Base-by-base conservation (phyloP, 2,113 vertebrate species). In the Lampris incognitus region DNA sequence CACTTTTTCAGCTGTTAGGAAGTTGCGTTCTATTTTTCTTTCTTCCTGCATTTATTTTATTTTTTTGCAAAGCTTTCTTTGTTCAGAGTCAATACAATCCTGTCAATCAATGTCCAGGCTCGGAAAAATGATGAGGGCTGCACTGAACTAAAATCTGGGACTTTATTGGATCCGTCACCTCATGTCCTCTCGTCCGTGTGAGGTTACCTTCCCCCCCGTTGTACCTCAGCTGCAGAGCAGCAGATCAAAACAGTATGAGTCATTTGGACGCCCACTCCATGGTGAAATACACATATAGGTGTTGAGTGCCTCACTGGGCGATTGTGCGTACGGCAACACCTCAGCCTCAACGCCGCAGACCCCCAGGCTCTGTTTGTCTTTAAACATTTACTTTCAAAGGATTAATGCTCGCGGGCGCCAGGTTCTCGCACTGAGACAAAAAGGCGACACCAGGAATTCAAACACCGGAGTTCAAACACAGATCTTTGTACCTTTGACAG, bases 341-440 rank as follows among this genome's bases (percentile, higher is more conserved):
- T 88, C 87, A 73, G 84, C 83, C 83, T 87, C 84, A 76, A 85
- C 82, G 78, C 84, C 51, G 40, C 87, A 90, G 86, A 88, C 83
- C 90, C 87, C 84, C 73, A n/a, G 85, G 91, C 93, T 94, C 90
- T 96, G 95, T 96, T 96, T 96, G 95, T 94, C 93, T 96, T 95
- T 94, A 95, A 96, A 96, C 95, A 95, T 96, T 96, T 96, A 95
- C 95, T 96, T 95, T 94, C 90, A 94, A 95, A 95, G 93, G 93
- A 95, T 96, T 95, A 95, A 95, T 95, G 93, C 88, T 89, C 89
- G 24, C 78, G 82, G 93, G 92, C 94, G 94, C 95, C 90, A 85
- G 92, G 91, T 94, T 93, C 92, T 94, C 80, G 83, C 85, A 88
- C 93, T 94, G 94, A 97, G 95, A 96, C 96, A 96, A 95, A 94